Percentiles rank a stretch among this genome's conserved stretches.
Conservation (phyloP, 2,888 invertebrate species). For the Aphodius granarius region DNA sequence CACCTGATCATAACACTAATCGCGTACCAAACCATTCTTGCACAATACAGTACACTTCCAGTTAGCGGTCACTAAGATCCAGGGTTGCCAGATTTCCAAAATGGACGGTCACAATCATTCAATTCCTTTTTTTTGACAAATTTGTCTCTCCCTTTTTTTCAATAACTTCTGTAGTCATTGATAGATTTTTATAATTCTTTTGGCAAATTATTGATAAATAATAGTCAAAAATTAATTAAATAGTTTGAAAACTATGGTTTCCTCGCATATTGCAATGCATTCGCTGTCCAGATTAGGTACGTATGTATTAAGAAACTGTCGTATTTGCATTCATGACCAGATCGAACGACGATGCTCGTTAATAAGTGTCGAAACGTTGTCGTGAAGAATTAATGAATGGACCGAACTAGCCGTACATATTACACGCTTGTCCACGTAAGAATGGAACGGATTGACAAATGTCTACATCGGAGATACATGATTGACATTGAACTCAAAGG, state of each 20-base stretch:
- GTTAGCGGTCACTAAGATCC: neutral
- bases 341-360: neutral
- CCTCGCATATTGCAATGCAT: neutral
- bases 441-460: neutral
- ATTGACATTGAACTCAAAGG: neutral
- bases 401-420: neutral
- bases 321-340: neutral
- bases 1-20: neutral
- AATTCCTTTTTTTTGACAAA: too few relatives aligned
- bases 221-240: too few relatives aligned
- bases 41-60: neutral
- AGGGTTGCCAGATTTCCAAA: too few relatives aligned
- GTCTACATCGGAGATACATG: neutral
- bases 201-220: too few relatives aligned
- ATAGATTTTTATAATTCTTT: too few relatives aligned
- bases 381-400: neutral
- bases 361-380: neutral
- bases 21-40: neutral
- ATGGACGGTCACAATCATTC: too few relatives aligned
- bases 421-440: neutral
- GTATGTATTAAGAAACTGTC: neutral
- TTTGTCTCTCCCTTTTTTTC: too few relatives aligned
- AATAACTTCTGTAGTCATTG: too few relatives aligned
- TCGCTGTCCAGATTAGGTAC: neutral
- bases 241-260: too few relatives aligned